Base-by-base conservation (phyloP, 2,888 invertebrate genomes). In the Tipula helvola region DNA sequence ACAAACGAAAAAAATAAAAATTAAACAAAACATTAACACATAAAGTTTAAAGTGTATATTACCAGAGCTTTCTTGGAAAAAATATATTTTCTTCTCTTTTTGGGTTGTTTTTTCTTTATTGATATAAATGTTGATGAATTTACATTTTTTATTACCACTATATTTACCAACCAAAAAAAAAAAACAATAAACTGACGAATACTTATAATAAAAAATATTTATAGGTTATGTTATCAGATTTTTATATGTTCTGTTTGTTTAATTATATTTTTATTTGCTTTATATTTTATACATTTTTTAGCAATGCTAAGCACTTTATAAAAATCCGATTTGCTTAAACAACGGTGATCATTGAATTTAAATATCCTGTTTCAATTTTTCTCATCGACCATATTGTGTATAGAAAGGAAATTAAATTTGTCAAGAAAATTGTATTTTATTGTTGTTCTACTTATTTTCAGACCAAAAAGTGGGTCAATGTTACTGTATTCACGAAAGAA, bases 381-480 rank as follows among this genome's bases (percentile, higher is more conserved):
- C 28, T 28, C 28, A 28, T 28, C 28, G 28, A 28, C 28, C 28
- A 28, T n/a, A n/a, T 28, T 28, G 28, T 28, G 28, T 47, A 13
- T 4, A 47, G 47, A 47, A 47, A 47, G 16, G 16, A 57, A 57
- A 57, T 57, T 16, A 57, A 57, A 16, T 57, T 57, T 57, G 52
- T 57, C 52, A 57, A 5, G 52, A 57, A 16, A 57, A 16, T 16
- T 10, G 12, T 44, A 44, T 44, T 44, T 57, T 16, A 16, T 57
- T 7, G 16, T 16, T 16, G 5, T 57, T 18, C n/a, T 57, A 57
- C 8, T 88, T 91, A 89, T 89, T 93, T 93, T 0, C 93, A 98
- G 98, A 92, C 98, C 99, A 88, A 97, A 97, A 92, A 98, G 98
- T 92, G 99, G 99, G 89, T 98, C 98, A 42, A 96, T 99, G 96